Percentiles rank a stretch among this genome's conserved stretches.
Conservation (phyloP, 2,113 vertebrate genomes). For the Tonatia bakeri region DNA sequence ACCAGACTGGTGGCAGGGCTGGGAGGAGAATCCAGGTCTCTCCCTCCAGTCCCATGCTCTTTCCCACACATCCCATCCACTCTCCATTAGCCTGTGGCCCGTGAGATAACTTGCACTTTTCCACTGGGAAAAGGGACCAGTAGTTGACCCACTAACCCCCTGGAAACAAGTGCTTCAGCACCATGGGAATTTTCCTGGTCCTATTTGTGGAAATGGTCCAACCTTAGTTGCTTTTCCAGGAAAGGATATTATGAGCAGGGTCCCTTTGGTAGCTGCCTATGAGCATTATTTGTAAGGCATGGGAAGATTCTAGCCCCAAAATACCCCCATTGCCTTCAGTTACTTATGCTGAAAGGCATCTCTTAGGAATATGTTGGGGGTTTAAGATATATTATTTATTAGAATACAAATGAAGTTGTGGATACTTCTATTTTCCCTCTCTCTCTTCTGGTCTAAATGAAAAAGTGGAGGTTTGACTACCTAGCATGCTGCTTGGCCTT, state of each 20-base stretch:
- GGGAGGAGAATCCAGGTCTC: not conserved
- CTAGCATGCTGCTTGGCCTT: not conserved
- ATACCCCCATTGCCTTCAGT: slow-evolving; percentile 20
- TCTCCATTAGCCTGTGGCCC: slow-evolving; percentile 12
- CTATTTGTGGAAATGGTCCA: slow-evolving; percentile 64
- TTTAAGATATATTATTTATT: not conserved
- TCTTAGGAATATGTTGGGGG: not conserved
- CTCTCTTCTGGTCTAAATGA: not conserved
- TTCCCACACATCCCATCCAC: slow-evolving; percentile 59
- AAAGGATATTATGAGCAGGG: slow-evolving; percentile 52
- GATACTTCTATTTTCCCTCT: not conserved
- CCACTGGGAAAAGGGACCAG: slow-evolving; percentile 66
- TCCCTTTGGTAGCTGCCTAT: slow-evolving; percentile 46
- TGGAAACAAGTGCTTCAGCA: slow-evolving; percentile 52
- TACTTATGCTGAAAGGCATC: slow-evolving; percentile 10
- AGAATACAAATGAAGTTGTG: not conserved
- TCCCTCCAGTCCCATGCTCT: not conserved
- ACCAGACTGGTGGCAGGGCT: not conserved
- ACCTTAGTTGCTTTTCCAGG: slow-evolving; percentile 59
- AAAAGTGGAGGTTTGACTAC: not conserved
- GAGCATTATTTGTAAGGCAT: slow-evolving; percentile 39
- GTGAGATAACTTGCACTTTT: slow-evolving; percentile 58
- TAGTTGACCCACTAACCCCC: slow-evolving; percentile 56
- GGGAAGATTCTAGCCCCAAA: slow-evolving; percentile 57
- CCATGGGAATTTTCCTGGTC: slow-evolving; percentile 73